Conservation (phyloP, 2,113 vertebrate genomes). For the Athene noctua region DNA sequence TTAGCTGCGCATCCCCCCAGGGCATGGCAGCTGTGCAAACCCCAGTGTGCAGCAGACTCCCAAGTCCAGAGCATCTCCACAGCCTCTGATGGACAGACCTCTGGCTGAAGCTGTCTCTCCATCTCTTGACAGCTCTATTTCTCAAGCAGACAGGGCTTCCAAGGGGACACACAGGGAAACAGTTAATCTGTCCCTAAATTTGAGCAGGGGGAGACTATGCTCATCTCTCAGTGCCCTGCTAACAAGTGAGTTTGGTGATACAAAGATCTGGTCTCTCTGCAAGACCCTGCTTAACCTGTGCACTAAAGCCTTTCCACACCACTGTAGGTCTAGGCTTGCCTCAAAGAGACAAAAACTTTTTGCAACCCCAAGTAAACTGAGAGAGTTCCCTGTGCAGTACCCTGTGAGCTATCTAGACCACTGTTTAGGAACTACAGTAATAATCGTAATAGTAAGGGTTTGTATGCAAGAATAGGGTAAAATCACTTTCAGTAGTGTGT, state of each 20-base stretch:
- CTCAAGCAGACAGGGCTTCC: neutral
- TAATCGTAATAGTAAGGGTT: fast-evolving
- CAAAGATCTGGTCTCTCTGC: neutral
- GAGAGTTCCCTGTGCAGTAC: fast-evolving
- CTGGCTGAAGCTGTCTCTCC: neutral
- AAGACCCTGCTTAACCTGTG: fast-evolving
- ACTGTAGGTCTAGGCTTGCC: neutral
- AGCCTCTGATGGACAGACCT: neutral
- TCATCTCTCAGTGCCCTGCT: no score
- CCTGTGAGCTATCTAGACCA: neutral
- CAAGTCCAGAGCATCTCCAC: fast-evolving
- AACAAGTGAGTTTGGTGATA: fast-evolving
- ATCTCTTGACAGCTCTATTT: neutral
- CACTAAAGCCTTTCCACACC: neutral
- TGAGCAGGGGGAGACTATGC: fast-evolving
- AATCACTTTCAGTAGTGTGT: neutral
- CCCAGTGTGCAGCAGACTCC: fast-evolving
- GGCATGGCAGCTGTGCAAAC: neutral
- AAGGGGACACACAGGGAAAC: neutral
- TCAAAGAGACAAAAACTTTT: neutral
- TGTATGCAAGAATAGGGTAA: neutral
- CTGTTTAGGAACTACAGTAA: neutral
- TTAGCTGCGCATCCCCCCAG: fast-evolving
- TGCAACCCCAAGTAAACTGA: neutral
- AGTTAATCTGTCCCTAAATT: neutral